These are phyloP conservation scores for Dicyrtomina minuta DNA, from an alignment of 2,888 invertebrate genomes.

Conservation along the genomic window DNA sequence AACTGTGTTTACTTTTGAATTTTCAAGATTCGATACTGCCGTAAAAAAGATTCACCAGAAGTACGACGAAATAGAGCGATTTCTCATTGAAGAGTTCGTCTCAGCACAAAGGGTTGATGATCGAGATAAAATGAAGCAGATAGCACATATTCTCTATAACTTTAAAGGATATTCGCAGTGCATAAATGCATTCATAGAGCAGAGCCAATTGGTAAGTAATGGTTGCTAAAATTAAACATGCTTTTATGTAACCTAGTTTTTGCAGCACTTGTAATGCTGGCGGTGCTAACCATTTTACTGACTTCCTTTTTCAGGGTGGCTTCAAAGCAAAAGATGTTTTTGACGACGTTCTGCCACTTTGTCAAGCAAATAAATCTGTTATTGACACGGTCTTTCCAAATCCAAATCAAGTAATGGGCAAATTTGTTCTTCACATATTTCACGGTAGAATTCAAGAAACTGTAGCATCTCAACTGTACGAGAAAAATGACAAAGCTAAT, in stretches of 20 bases:
- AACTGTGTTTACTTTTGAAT: constrained; percentile 4
- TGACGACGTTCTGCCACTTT: constrained; percentile 82
- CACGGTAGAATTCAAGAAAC: constrained; percentile 74
- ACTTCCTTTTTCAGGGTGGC: too few relatives aligned
- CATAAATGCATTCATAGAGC: constrained; percentile 94
- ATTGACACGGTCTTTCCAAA: constrained; percentile 90
- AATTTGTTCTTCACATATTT: constrained; percentile 94
- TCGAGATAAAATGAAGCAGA: constrained; percentile 84
- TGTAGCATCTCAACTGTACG: constrained; percentile 74
- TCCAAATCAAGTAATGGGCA: constrained; percentile 96
- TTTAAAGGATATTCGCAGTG: constrained; percentile 97
- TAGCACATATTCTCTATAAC: constrained; percentile 86
- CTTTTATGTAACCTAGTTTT: too few relatives aligned
- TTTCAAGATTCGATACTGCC: constrained; percentile 70
- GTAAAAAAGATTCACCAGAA: constrained; percentile 82
- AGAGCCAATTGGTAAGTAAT: constrained; percentile 79
- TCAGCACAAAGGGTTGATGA: constrained; percentile 83
- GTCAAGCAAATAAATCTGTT: constrained; percentile 79
- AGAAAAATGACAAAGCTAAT: constrained; percentile 66
- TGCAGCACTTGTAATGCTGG: background rate
- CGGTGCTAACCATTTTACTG: too few relatives aligned
- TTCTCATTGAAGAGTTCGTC: constrained; percentile 91
- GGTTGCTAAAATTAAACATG: background rate
- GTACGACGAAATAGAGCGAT: constrained; percentile 85
- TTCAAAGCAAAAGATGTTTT: constrained; percentile 87